phyloP scores from a whole-genome alignment of 1,140 invertebrate species.

The Anoplolepis gracilipes region DNA sequence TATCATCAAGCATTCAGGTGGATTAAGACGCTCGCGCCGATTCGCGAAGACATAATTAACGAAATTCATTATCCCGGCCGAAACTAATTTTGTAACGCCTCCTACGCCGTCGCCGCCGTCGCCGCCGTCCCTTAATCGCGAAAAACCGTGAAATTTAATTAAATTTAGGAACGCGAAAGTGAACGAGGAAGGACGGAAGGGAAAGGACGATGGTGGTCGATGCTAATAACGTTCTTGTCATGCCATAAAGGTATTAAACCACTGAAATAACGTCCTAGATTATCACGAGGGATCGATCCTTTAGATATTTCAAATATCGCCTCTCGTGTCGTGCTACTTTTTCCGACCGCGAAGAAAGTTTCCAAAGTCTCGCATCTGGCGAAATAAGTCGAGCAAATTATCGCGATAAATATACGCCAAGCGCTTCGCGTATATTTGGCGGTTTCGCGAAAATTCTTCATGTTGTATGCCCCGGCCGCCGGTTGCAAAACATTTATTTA shows the following conservation, averaged over 20 bases:
- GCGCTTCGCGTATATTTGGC: slow-evolving; percentile 28
- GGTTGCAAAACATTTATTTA: slow-evolving; percentile 50
- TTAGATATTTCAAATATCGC: slow-evolving; percentile 62
- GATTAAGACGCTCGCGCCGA: slow-evolving; percentile 70
- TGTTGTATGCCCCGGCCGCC: slow-evolving; percentile 37
- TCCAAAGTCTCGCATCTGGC: slow-evolving; percentile 39
- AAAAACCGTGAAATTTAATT: slow-evolving; percentile 87
- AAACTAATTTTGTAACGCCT: slow-evolving; percentile 85
- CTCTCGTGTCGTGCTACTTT: slow-evolving; percentile 58
- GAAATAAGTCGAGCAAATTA: slow-evolving; percentile 31
- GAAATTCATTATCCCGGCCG: slow-evolving; percentile 84
- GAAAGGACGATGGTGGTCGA: slow-evolving; percentile 78
- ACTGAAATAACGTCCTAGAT: slow-evolving; percentile 80
- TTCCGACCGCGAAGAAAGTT: slow-evolving; percentile 42
- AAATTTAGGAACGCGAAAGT: slow-evolving; percentile 85
- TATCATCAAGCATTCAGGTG: slow-evolving; percentile 39
- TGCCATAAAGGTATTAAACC: slow-evolving; percentile 82
- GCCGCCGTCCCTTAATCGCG: slow-evolving; percentile 84
- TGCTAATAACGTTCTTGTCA: slow-evolving; percentile 83
- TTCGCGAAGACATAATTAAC: slow-evolving; percentile 83
- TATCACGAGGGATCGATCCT: slow-evolving; percentile 74
- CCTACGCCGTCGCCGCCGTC: slow-evolving; percentile 73
- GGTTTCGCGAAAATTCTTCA: slow-evolving; percentile 55
- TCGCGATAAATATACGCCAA: slow-evolving; percentile 46
- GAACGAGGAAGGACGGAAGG: slow-evolving; percentile 79